phyloP scores from a whole-genome alignment of 2,113 vertebrate genomes.

The Ondatra zibethicus region DNA sequence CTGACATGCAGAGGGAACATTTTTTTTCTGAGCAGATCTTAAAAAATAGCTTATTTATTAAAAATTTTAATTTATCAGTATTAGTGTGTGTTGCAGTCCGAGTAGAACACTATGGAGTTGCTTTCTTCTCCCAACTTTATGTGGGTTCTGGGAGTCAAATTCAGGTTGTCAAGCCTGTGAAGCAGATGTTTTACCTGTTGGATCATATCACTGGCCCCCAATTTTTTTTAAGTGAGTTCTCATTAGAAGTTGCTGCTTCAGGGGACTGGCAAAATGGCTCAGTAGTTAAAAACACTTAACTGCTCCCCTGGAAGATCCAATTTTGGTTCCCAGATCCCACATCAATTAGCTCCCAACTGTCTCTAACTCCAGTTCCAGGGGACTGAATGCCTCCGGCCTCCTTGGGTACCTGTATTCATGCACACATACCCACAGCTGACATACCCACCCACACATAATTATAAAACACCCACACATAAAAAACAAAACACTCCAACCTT shows the following conservation, averaged over 20 bases:
- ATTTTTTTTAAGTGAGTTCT: not conserved
- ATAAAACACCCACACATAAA: not conserved
- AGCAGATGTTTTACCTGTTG: too few relatives aligned
- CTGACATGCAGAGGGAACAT: not conserved
- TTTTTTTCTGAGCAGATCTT: not conserved
- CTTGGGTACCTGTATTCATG: not conserved
- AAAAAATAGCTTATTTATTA: not conserved
- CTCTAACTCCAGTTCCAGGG: not conserved
- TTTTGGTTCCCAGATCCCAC: not conserved
- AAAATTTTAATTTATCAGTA: not conserved
- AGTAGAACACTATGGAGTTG: not conserved
- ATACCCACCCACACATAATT: not conserved
- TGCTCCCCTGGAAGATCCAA: not conserved
- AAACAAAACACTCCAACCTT: not conserved
- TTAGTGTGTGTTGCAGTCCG: not conserved
- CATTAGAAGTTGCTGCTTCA: not conserved
- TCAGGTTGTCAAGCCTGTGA: too few relatives aligned
- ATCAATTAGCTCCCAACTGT: not conserved
- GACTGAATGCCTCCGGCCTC: not conserved
- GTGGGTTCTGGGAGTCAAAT: not conserved
- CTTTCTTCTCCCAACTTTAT: not conserved
- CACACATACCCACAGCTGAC: not conserved
- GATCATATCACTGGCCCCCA: not conserved
- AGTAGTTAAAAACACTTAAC: not conserved
- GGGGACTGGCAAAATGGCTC: not conserved